These are phyloP conservation scores for Telmatherina bonti DNA, from an alignment of 2,797 vertebrate genomes.

Conservation along the genomic window DNA sequence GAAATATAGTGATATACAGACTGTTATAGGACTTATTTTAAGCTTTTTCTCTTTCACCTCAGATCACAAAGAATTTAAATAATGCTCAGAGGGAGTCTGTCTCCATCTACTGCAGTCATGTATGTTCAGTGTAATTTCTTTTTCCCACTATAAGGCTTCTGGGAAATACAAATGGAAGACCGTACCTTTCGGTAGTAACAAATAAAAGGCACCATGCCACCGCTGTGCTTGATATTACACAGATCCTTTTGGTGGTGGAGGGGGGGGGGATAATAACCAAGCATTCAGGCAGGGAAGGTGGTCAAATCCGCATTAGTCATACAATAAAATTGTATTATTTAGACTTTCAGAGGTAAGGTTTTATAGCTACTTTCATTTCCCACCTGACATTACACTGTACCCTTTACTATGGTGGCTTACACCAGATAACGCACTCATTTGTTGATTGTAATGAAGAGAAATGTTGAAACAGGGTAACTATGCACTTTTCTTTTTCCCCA, in stretches of 20 bases:
- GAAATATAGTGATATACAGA: slow-evolving; percentile 46
- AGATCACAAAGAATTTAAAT: slow-evolving; percentile 63
- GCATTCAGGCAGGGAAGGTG: slow-evolving; percentile 70
- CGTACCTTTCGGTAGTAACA: slow-evolving; percentile 83
- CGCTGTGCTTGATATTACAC: slow-evolving; percentile 80
- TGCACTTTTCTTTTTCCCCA: slow-evolving; percentile 26
- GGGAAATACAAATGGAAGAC: slow-evolving; percentile 86
- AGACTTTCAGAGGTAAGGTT: slow-evolving; percentile 75
- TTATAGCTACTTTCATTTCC: slow-evolving; percentile 74
- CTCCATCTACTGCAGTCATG: slow-evolving; percentile 56
- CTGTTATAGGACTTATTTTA: slow-evolving; percentile 40
- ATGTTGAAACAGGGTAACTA: slow-evolving; percentile 40
- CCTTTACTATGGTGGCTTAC: slow-evolving; percentile 52
- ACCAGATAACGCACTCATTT: slow-evolving; percentile 60
- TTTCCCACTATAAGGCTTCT: slow-evolving; percentile 81
- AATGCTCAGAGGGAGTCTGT: slow-evolving; percentile 60
- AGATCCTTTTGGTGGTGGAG: slow-evolving; percentile 71
- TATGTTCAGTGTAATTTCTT: slow-evolving; percentile 65
- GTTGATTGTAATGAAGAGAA: slow-evolving; percentile 54
- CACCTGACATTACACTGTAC: slow-evolving; percentile 51
- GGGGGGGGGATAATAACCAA: slow-evolving; percentile 54
- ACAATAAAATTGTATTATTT: slow-evolving; percentile 70
- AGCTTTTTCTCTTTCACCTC: slow-evolving; percentile 36
- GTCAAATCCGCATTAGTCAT: slow-evolving; percentile 70
- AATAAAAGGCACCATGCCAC: slow-evolving; percentile 84